Evolutionary conservation across 2,113 vertebrate species (phyloP), one percentile per base, ranked within the genome.

Genomic region (Menidia beryllina): DNA sequence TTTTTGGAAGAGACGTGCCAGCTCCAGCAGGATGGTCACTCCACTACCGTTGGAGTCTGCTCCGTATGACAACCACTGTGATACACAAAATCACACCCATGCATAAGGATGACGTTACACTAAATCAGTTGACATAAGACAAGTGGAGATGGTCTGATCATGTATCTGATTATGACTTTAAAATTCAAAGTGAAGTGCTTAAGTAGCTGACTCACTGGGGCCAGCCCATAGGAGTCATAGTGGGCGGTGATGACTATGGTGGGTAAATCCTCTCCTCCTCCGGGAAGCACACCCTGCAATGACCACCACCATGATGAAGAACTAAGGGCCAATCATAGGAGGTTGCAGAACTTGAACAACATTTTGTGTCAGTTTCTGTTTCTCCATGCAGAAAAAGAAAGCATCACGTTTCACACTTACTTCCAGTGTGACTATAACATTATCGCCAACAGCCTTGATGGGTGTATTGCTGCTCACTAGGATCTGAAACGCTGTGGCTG

Each of bases 31-130:
- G 45, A 93, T 79, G 34, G 82, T 72, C 41, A 94, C 93, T 0
- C 94, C 93, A 38, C 94, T 93, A 27, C 84, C 94, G 26, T 95
- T 94, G 7, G 94, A 94, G 74, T 94, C 94, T 0, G 94, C 94
- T 24, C 94, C 93, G 47, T 91, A 92, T 0, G 94, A 90, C 79
- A 94, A 5, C 91, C 92, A 93, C 94, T 95, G 86, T 19, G 6
- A 55, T 5, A 60, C 25, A 79, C 27, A 63, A 43, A 80, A 19
- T 69, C 0, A 65, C 13, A 55, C 9, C 15, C 20, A 54, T 26
- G 19, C 9, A 62, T 41, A 2, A 69, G 19, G 10, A 12, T 2
- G 25, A 3, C 11, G 9, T 25, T 12, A 45, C 9, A 45, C 25
- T 50, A 3, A 19, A 1, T 17, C 4, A 48, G 1, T 7, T 54